These are phyloP conservation scores for Bovichtus variegatus DNA, from an alignment of 2,797 vertebrate species.

Conservation along the genomic window DNA sequence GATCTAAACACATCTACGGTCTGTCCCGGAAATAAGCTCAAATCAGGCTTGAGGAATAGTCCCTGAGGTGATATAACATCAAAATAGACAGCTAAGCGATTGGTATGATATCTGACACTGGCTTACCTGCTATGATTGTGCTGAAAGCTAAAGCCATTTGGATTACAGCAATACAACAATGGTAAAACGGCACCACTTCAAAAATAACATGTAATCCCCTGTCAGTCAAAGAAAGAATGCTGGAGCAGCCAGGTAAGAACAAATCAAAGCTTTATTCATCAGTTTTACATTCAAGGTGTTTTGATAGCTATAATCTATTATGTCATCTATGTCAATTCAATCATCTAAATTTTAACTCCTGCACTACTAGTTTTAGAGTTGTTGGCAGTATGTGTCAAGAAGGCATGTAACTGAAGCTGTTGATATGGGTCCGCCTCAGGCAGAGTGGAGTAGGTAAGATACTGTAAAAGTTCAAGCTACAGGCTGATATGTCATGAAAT, in stretches of 20 bases:
- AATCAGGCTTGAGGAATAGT: constrained; percentile 4
- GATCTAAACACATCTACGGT: constrained; percentile 13
- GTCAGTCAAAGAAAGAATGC: neutral
- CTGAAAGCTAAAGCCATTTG: constrained; percentile 16
- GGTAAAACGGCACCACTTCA: neutral
- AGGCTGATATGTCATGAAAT: constrained; percentile 63
- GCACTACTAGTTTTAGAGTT: neutral
- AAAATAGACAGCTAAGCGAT: constrained; percentile 7
- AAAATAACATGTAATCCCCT: constrained; percentile 17
- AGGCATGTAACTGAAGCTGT: constrained; percentile 3
- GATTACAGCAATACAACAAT: constrained; percentile 28
- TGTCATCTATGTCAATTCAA: neutral
- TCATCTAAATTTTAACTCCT: neutral
- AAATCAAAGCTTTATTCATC: neutral
- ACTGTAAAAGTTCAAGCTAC: constrained; percentile 42
- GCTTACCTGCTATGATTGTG: constrained; percentile 17
- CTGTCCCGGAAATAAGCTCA: constrained; percentile 22
- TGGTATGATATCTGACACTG: constrained; percentile 29
- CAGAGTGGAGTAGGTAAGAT: constrained; percentile 28
- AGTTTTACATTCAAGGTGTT: constrained; percentile 1
- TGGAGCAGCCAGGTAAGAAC: neutral
- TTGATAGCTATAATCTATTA: neutral
- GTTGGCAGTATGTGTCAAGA: constrained; percentile 11
- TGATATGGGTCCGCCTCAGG: constrained; percentile 14
- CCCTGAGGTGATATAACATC: constrained; percentile 20